Evolutionary conservation across 1,140 invertebrate species (phyloP).

Genomic region (Sipha flava): DNA sequence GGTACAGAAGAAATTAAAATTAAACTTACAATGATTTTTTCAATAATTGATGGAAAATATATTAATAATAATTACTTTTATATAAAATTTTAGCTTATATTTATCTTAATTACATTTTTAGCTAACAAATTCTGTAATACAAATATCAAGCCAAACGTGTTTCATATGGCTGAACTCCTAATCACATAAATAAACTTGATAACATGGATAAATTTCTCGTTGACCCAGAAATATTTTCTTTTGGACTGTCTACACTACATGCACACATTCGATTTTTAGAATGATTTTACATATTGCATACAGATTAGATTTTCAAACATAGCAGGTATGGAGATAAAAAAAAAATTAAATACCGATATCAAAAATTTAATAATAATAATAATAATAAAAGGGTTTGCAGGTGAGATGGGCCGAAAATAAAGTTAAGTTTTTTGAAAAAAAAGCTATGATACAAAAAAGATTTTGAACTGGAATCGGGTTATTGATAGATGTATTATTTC

Average conservation of each 20-base stretch:
- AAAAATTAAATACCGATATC: too few relatives aligned
- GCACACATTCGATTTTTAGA: not conserved
- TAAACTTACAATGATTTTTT: not conserved
- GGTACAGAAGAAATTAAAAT: constrained; percentile 33
- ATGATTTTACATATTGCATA: constrained; percentile 25
- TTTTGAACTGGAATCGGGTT: not conserved
- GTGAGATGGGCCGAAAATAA: not conserved
- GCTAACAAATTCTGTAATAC: not conserved
- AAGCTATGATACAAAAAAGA: not conserved
- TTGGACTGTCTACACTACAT: not conserved
- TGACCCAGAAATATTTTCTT: not conserved
- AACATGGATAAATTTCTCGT: not conserved
- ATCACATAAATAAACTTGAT: not conserved
- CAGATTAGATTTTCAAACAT: not conserved
- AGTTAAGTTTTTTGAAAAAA: not conserved
- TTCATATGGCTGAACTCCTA: not conserved
- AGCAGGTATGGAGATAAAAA: not conserved
- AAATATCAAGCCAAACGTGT: not conserved
- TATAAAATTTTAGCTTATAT: not conserved
- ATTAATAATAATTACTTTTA: not conserved
- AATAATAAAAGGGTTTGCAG: not conserved
- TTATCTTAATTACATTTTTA: constrained; percentile 25
- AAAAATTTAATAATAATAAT: too few relatives aligned
- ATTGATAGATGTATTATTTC: not conserved
- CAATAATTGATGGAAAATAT: not conserved